Percentiles rank a stretch among this genome's conserved stretches.
Conservation (phyloP, 2,113 vertebrate species). For the Tylochromis polylepis region DNA sequence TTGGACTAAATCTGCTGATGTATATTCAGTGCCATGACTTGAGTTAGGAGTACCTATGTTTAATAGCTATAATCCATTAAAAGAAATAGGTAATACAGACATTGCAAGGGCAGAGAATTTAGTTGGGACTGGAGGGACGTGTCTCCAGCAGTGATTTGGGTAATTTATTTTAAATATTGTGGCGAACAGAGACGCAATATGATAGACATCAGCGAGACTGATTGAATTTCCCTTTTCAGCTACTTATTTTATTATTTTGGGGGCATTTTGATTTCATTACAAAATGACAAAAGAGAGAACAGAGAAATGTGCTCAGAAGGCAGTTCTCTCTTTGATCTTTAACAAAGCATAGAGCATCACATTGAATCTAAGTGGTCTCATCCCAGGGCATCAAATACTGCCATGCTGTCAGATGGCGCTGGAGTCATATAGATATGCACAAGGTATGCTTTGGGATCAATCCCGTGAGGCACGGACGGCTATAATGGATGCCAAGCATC, state of each 20-base stretch:
- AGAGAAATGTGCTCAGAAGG: not conserved
- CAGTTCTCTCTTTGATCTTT: not conserved
- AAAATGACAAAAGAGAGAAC: not conserved
- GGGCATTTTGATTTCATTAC: not conserved
- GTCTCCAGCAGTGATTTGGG: not conserved
- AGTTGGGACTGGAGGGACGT: not conserved
- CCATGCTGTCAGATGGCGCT: not conserved
- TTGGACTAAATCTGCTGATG: not conserved
- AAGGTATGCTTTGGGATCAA: not conserved
- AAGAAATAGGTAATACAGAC: not conserved
- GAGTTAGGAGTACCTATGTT: not conserved
- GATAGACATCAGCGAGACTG: not conserved
- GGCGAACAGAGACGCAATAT: not conserved
- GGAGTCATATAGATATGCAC: not conserved
- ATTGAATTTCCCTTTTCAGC: not conserved
- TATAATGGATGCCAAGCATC: not conserved
- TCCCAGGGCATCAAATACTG: not conserved
- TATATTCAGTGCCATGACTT: not conserved
- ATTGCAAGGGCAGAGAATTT: not conserved
- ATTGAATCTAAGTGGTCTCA: not conserved
- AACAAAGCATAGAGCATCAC: not conserved
- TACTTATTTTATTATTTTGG: not conserved
- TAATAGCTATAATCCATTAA: not conserved
- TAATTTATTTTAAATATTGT: not conserved
- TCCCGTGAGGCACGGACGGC: accelerated